Evolutionary conservation across 2,888 invertebrate species (phyloP).

Genomic region (Drepanosiphum platanoidis): DNA sequence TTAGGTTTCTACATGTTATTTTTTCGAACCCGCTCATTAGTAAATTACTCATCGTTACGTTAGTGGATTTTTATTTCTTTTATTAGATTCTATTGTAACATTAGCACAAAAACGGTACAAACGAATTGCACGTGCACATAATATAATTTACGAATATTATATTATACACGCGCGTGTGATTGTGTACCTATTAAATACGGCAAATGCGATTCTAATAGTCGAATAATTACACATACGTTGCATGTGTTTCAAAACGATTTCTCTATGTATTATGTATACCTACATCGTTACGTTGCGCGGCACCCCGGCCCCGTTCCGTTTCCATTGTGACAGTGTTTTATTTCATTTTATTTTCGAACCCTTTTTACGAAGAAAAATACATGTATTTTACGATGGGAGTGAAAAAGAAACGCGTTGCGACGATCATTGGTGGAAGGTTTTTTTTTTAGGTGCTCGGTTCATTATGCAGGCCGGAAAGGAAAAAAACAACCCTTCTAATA

Average conservation of each 20-base stretch:
- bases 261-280: not conserved
- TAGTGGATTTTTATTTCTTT: slow-evolving; percentile 54
- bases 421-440: slow-evolving; percentile 48
- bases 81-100: slow-evolving; percentile 37
- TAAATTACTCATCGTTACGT: slow-evolving; percentile 2
- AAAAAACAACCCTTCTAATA: slow-evolving; percentile 62
- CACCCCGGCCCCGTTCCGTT: not conserved
- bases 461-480: slow-evolving; percentile 22
- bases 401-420: slow-evolving; percentile 36
- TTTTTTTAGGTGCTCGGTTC: slow-evolving; percentile 40
- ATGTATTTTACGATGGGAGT: slow-evolving; percentile 47
- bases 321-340: not conserved
- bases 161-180: not conserved
- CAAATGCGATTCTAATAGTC: slow-evolving; percentile 48
- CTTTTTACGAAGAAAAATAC: slow-evolving; percentile 1
- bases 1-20: slow-evolving; percentile 21
- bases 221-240: slow-evolving; percentile 12
- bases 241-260: slow-evolving; percentile 12
- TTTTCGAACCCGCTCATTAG: slow-evolving; percentile 31
- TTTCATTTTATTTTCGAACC: slow-evolving; percentile 9
- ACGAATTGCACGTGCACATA: not conserved
- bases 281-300: not conserved
- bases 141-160: slow-evolving; percentile 2
- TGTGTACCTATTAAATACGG: not conserved
- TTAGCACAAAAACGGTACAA: slow-evolving; percentile 17